Percentiles rank a stretch among this genome's conserved stretches.
Conservation (phyloP, 2,888 invertebrate genomes). For the Siphonodentalium dalli region DNA sequence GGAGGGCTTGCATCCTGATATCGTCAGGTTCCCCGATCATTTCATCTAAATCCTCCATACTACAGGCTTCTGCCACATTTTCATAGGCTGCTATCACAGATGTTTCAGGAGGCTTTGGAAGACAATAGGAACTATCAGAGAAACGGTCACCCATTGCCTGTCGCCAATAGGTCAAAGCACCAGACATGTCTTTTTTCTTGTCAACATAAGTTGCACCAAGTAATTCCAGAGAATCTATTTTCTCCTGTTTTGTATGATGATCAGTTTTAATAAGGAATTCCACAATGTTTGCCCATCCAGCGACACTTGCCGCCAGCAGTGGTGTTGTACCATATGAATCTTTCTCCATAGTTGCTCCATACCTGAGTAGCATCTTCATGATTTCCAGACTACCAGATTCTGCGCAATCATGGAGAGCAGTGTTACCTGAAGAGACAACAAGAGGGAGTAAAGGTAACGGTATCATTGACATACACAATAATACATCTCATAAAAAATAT, state of each 20-base stretch:
- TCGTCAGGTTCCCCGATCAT: conserved; percentile 91
- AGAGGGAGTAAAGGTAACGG: not conserved
- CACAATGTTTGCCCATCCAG: conserved; percentile 91
- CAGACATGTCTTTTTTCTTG: conserved; percentile 89
- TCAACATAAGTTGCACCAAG: conserved; percentile 96
- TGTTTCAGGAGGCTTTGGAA: conserved; percentile 77
- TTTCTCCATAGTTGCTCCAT: conserved; percentile 90
- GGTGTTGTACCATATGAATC: conserved; percentile 98
- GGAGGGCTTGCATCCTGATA: conserved; percentile 88
- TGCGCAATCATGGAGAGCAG: conserved; percentile 97
- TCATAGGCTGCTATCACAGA: conserved; percentile 87
- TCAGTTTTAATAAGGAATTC: conserved; percentile 78
- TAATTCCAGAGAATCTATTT: conserved; percentile 88
- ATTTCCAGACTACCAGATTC: conserved; percentile 94
- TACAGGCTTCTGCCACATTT: conserved; percentile 82
- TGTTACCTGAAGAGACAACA: conserved; percentile 72
- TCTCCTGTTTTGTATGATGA: conserved; percentile 72
- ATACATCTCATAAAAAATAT: not conserved
- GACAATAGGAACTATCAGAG: conserved; percentile 44
- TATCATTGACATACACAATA: not conserved
- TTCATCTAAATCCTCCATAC: conserved; percentile 81
- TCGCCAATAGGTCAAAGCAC: conserved; percentile 86
- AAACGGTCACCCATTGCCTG: conserved; percentile 81
- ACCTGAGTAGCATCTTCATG: conserved; percentile 83
- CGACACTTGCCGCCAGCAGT: conserved; percentile 85